These are phyloP conservation scores for Drosophila formosana DNA, from an alignment of 2,888 invertebrate species.

Conservation along the genomic window DNA sequence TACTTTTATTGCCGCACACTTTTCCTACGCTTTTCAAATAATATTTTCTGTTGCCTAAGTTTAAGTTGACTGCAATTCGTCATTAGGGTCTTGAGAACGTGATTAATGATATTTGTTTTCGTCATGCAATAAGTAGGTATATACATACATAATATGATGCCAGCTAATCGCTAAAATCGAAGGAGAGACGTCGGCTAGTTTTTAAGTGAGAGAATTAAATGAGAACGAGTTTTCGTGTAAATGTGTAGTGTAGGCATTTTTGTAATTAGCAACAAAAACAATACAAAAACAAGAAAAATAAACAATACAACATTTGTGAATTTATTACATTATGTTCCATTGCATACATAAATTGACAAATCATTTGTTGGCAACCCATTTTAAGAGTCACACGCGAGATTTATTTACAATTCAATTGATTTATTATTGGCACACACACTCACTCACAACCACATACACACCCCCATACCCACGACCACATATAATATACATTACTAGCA, in stretches of 20 bases:
- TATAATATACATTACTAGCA: conserved; percentile 39
- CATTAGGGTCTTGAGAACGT: conserved; percentile 51
- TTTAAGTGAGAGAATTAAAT: conserved; percentile 46
- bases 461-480: background rate
- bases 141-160: conserved; percentile 45
- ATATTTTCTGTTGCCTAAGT: conserved; percentile 75
- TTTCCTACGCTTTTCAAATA: conserved; percentile 59
- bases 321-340: conserved; percentile 68
- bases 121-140: conserved; percentile 51
- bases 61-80: conserved; percentile 70
- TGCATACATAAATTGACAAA: conserved; percentile 21
- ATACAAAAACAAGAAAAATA: conserved; percentile 23
- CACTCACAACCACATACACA: background rate
- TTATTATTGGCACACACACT: conserved; percentile 66
- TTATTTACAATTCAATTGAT: conserved; percentile 65
- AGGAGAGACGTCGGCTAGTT: conserved; percentile 66
- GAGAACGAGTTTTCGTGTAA: conserved; percentile 60
- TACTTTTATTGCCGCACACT: conserved; percentile 69
- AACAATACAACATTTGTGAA: conserved; percentile 63
- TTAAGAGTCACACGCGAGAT: conserved; percentile 39
- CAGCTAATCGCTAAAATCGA: conserved; percentile 67
- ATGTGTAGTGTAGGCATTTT: conserved; percentile 76
- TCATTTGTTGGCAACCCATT: conserved; percentile 1
- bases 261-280: conserved; percentile 70
- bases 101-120: conserved; percentile 67